Evolutionary conservation across 2,888 invertebrate genomes (phyloP).

Genomic region (Calameuta pallipes): DNA sequence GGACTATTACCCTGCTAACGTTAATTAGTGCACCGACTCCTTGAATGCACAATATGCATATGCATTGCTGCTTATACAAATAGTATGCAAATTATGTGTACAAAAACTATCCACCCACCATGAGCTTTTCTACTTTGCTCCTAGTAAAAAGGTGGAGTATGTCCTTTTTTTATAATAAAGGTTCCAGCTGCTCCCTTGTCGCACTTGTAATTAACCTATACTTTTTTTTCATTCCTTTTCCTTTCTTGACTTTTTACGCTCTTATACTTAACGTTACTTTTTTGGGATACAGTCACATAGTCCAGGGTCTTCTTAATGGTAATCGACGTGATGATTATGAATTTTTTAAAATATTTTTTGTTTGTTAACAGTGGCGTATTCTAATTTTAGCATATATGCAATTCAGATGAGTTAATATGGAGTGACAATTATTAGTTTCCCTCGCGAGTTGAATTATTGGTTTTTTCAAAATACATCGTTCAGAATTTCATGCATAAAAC

Average conservation of each 20-base stretch:
- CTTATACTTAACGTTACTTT: not conserved
- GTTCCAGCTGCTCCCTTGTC: slow-evolving; percentile 9
- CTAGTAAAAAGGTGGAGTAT: not conserved
- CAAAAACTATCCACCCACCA: slow-evolving; percentile 40
- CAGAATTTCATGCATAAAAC: not conserved
- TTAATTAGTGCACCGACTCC: slow-evolving; percentile 17
- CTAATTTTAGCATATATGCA: not conserved
- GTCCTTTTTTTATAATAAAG: not conserved
- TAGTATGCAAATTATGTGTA: slow-evolving; percentile 49
- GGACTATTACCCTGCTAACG: slow-evolving; percentile 32
- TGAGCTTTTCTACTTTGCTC: not conserved
- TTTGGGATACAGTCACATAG: not conserved
- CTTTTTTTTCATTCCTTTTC: slow-evolving; percentile 10
- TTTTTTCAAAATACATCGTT: not conserved
- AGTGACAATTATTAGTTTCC: not conserved
- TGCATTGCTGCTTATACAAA: slow-evolving; percentile 45
- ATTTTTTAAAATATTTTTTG: not conserved
- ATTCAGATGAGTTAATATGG: not conserved
- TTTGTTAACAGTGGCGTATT: not conserved
- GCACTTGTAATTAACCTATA: slow-evolving; percentile 31
- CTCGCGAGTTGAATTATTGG: not conserved
- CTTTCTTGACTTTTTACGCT: slow-evolving; percentile 10
- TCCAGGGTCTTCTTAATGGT: not conserved
- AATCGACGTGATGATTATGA: not conserved
- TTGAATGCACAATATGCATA: slow-evolving; percentile 42